Evolutionary conservation across 2,113 vertebrate species (phyloP).

Genomic region (Brachirus orientalis): DNA sequence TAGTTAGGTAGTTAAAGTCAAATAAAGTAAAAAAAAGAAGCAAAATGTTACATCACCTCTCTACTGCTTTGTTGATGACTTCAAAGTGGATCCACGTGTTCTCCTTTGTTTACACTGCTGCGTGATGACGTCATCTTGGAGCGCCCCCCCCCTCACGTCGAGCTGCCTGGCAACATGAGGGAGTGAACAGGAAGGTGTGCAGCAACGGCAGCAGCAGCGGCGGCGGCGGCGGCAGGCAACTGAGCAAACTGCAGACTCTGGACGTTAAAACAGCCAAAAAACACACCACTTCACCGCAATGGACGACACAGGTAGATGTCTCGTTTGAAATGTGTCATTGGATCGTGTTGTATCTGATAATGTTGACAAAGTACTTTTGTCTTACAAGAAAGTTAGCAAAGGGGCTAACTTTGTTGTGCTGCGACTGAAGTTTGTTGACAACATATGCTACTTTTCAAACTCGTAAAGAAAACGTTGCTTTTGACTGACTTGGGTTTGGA

Average conservation of each 20-base stretch:
- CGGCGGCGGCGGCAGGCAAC: slow-evolving; percentile 28
- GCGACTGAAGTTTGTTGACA: slow-evolving; percentile 11
- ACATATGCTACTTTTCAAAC: slow-evolving; percentile 52
- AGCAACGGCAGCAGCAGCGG: slow-evolving; percentile 10
- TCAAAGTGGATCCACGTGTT: slow-evolving; percentile 75
- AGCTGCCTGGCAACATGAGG: slow-evolving; percentile 70
- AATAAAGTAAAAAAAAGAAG: neutral
- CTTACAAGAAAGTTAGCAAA: slow-evolving; percentile 61
- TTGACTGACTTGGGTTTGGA: neutral
- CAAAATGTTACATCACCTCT: neutral
- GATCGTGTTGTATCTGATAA: neutral
- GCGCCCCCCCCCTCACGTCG: slow-evolving; percentile 73
- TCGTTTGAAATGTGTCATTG: neutral
- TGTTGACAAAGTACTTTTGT: slow-evolving; percentile 1
- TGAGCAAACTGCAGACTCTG: slow-evolving; percentile 40
- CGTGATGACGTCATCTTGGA: slow-evolving; percentile 70
- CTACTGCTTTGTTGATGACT: slow-evolving; percentile 34
- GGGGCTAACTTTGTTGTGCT: slow-evolving; percentile 49
- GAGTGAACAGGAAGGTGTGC: slow-evolving; percentile 62
- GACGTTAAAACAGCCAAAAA: slow-evolving; percentile 27
- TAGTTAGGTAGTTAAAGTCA: no score
- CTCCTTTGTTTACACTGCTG: slow-evolving; percentile 76
- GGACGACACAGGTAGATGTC: slow-evolving; percentile 75
- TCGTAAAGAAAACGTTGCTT: neutral
- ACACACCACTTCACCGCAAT: slow-evolving; percentile 48